Percentiles rank a stretch among this genome's conserved stretches.
These are phyloP conservation scores for Calyptommatus sinebrachiatus DNA, from an alignment of 2,113 vertebrate genomes.

Conservation along the genomic window DNA sequence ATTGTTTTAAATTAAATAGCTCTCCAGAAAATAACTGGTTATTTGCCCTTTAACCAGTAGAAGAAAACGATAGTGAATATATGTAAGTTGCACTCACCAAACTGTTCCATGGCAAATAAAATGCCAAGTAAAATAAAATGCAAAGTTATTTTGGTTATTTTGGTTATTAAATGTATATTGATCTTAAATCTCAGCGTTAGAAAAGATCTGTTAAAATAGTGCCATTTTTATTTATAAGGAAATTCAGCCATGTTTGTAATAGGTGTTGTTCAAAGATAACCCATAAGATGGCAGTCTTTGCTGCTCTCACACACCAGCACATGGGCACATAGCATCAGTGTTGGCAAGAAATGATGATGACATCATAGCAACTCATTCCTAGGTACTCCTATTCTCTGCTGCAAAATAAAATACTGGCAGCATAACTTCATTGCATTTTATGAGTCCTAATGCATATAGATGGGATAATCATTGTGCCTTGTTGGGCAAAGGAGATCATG, in stretches of 20 bases:
- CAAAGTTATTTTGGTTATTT: no score
- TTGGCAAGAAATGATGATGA: rapidly evolving
- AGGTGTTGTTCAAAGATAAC: conserved; percentile 19
- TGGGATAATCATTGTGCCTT: no score
- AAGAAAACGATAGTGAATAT: no score
- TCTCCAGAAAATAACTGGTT: neutral
- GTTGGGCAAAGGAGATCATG: no score
- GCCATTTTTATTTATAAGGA: neutral
- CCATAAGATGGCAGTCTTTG: conserved; percentile 62
- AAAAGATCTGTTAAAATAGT: neutral
- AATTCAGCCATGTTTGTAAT: neutral
- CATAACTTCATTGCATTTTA: neutral
- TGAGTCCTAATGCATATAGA: no score
- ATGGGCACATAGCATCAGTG: neutral
- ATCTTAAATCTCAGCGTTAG: no score
- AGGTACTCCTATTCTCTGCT: neutral
- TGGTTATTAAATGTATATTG: no score
- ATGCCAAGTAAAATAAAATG: no score
- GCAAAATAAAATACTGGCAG: neutral
- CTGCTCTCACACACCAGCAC: neutral
- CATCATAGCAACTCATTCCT: neutral
- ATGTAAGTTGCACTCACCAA: no score
- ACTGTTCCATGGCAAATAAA: no score
- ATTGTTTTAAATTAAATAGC: neutral
- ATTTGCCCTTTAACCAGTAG: neutral